These are phyloP conservation scores for Carcharodon carcharias DNA, from an alignment of 2,797 vertebrate genomes.

Conservation along the genomic window DNA sequence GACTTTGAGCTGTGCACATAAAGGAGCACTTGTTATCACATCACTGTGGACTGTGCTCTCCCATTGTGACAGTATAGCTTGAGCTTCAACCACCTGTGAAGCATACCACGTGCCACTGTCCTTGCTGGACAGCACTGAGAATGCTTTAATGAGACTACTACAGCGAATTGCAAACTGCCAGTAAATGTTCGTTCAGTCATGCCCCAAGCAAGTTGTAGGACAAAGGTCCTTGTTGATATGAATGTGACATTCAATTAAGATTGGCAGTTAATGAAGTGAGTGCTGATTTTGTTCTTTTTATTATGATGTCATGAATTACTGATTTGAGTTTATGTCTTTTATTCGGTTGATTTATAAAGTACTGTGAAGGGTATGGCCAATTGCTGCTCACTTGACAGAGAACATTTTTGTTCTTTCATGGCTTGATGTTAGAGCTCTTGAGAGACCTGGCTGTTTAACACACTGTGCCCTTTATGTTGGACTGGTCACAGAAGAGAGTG, in stretches of 20 bases:
- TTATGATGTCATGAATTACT: constrained; percentile 38
- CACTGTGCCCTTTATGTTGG: constrained; percentile 32
- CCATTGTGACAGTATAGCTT: constrained; percentile 35
- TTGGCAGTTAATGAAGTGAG: constrained; percentile 36
- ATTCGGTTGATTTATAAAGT: constrained; percentile 32
- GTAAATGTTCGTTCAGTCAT: constrained; percentile 33
- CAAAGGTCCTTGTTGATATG: constrained; percentile 35
- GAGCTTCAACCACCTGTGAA: constrained; percentile 36
- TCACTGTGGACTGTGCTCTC: constrained; percentile 28
- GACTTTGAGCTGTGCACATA: constrained; percentile 30
- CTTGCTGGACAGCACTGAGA: constrained; percentile 33
- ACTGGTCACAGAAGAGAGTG: constrained; percentile 24
- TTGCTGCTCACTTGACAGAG: constrained; percentile 36
- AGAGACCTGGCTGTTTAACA: constrained; percentile 35
- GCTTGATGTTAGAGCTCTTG: constrained; percentile 33
- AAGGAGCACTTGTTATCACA: constrained; percentile 36
- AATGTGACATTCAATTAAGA: constrained; percentile 37
- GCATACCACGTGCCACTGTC: constrained; percentile 32
- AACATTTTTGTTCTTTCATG: constrained; percentile 38
- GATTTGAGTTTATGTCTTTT: constrained; percentile 28
- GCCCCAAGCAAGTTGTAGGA: constrained; percentile 27
- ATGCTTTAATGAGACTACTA: constrained; percentile 36
- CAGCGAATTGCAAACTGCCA: constrained; percentile 16
- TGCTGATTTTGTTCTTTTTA: constrained; percentile 36
- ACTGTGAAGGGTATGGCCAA: constrained; percentile 30